Evolutionary conservation across 2,797 vertebrate genomes (phyloP), one percentile per base, ranked within the genome.

Genomic region (Tokudaia muenninki): DNA sequence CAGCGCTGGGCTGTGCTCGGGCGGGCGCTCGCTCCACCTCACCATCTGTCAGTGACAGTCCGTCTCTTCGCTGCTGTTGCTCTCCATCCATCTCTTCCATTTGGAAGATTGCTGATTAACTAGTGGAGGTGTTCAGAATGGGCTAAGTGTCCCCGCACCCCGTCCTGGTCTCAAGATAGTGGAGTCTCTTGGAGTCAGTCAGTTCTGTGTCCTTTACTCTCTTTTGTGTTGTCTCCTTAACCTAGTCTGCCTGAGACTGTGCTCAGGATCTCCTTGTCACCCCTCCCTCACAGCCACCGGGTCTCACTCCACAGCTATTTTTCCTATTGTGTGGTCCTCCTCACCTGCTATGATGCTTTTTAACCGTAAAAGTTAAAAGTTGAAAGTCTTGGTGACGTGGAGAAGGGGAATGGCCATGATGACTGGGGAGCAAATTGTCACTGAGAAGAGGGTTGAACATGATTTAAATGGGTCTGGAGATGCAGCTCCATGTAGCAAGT

Each of bases 31-130:
- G 37, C 47, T 41, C 90, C 26, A 50, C 44, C 72, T 90, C 77
- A 74, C 50, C 31, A 91, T 74, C 26, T 4, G 13, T 78, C 16
- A 41, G 44, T 21, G 44, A 52, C 65, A 87, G 8, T 34, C n/a
- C n/a, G 22, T 81, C 91, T 12, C 47, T 75, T 86, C 16, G 24
- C 41, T 41, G 75, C 57, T 59, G 21, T 59, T 55, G 34, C 34
- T 92, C 31, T 37, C 74, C 14, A 31, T 37, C 74, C 14, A 26
- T 81, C 57, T 37, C 77, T 94, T 97, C 44, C 88, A 47, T 86
- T 86, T 70, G 92, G 72, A 87, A 52, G 34, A 21, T 5, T 92
- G 78, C 81, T 72, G 37, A 77, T 86, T 80, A 81, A 67, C 83
- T 34, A 92, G 61, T 13, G 47, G 70, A 90, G 87, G 61, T 80